Evolutionary conservation across 2,888 invertebrate genomes (phyloP).

Genomic region (Melikaiella ostensackeni): DNA sequence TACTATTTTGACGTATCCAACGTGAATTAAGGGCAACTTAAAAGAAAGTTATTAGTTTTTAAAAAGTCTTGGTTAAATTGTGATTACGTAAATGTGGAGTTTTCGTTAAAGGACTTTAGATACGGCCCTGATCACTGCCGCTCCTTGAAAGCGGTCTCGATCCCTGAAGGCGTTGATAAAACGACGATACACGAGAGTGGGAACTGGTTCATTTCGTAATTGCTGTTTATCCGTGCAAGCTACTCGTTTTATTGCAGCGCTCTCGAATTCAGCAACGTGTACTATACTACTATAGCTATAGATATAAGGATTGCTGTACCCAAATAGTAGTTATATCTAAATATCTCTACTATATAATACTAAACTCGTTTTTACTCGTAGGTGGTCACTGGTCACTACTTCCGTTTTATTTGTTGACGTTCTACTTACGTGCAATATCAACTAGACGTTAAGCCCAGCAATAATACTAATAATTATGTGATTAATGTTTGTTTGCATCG

Average conservation of each 20-base stretch:
- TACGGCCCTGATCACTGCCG: conserved; percentile 23
- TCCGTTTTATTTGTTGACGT: too few species aligned
- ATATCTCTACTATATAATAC: too few species aligned
- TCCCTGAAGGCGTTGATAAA: conserved; percentile 25
- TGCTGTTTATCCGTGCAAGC: conserved; percentile 24
- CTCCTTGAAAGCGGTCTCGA: conserved; percentile 30
- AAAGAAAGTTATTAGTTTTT: neutral
- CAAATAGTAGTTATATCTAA: too few species aligned
- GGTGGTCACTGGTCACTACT: too few species aligned
- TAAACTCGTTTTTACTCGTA: too few species aligned
- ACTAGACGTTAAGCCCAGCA: neutral
- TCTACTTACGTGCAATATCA: too few species aligned
- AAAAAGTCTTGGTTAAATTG: neutral
- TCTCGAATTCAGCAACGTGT: conserved; percentile 1
- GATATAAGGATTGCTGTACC: too few species aligned
- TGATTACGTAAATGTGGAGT: neutral
- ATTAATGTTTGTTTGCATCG: conserved; percentile 9
- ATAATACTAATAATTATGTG: conserved; percentile 11
- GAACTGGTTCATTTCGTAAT: conserved; percentile 39
- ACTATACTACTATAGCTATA: neutral
- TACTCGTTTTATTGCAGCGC: conserved; percentile 30
- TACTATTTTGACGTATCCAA: too few species aligned
- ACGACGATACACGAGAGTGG: conserved; percentile 23
- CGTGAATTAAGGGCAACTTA: too few species aligned
- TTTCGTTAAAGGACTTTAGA: neutral